Conservation (phyloP, 2,888 invertebrate species). For the Netelia inedita region DNA sequence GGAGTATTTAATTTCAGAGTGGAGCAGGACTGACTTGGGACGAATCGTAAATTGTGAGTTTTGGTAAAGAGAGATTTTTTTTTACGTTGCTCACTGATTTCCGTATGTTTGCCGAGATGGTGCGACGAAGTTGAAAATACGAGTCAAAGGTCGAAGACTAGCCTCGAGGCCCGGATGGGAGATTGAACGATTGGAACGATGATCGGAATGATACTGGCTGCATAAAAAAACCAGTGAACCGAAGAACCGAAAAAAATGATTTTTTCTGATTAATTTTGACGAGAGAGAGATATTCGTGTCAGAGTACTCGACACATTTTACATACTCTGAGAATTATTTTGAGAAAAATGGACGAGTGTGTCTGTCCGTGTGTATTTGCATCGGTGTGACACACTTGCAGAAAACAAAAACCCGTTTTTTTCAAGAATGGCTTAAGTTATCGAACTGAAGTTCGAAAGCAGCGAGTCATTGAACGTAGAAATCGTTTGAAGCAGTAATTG, state of each 20-base stretch:
- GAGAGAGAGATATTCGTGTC: too few relatives aligned
- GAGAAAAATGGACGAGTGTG: too few relatives aligned
- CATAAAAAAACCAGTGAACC: background rate
- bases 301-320: too few relatives aligned
- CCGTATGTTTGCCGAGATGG: background rate
- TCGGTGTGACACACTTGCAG: too few relatives aligned
- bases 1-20: background rate
- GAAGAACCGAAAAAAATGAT: background rate
- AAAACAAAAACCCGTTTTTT: too few relatives aligned
- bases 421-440: too few relatives aligned
- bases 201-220: background rate
- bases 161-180: background rate
- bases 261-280: too few relatives aligned
- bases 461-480: too few relatives aligned
- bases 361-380: too few relatives aligned
- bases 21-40: background rate
- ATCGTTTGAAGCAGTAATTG: too few relatives aligned
- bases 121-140: background rate
- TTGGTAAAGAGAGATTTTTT: background rate
- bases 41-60: background rate
- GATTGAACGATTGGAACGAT: background rate
- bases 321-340: too few relatives aligned
- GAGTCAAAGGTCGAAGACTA: background rate
- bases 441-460: too few relatives aligned
- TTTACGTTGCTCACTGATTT: background rate